Base-by-base conservation (phyloP, 2,113 vertebrate genomes). In the Holacanthus passer region DNA sequence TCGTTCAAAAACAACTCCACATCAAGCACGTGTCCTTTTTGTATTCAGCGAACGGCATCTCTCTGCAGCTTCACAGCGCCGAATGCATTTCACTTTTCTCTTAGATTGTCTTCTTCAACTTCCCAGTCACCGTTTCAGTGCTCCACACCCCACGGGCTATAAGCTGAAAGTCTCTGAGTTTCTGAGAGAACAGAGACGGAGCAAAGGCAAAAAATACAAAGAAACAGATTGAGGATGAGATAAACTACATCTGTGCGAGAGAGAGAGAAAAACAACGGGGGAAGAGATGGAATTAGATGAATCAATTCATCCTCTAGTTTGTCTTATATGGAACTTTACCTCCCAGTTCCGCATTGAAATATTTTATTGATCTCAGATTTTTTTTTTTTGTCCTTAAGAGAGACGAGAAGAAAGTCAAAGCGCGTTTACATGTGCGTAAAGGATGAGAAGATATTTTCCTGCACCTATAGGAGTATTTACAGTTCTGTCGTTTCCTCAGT, bases 91-190 rank as follows among this genome's bases (percentile, higher is more conserved):
- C 31, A 47, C 66, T 43, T 77, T n/a, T 58, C 39, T 70, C 56
- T 77, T 43, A 39, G 56, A 77, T 45, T 77, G 24, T 43, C 27
- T 67, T 19, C n/a, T 81, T 78, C 58, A 62, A 9, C 59, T 41
- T 74, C 39, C 59, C 62, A 73, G 79, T 68, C 69, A 52, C 41
- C 27, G 35, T 79, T 68, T 60, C 58, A 47, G 66, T 5, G 20
- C 60, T 62, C 24, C 20, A 66, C 75, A 58, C 53, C 76, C 67
- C 32, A 58, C 52, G 35, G 62, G 58, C 70, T 75, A 27, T 12
- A 0, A 41, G 48, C 63, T 27, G 41, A 39, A 53, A n/a, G 31
- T 59, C 16, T 69, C n/a, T 8, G 67, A 73, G 56, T 77, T 48
- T 55, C 65, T 7, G 39, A 60, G 58, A 53, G 60, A 55, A 39